Conservation (phyloP, 2,888 invertebrate species). For the Eupithecia tripunctaria region DNA sequence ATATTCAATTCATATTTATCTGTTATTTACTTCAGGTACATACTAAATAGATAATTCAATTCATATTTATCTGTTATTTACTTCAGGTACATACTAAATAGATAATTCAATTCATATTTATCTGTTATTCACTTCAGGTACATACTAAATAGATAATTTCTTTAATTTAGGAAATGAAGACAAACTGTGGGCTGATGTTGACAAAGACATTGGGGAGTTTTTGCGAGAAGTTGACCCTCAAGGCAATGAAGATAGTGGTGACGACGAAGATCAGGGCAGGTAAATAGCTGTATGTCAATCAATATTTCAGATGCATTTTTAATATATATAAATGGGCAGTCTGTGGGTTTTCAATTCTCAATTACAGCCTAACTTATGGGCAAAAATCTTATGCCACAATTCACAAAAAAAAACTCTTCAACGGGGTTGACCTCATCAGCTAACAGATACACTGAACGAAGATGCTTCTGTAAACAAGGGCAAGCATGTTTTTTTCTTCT, state of each 20-base stretch:
- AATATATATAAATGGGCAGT: neutral
- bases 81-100: too few species aligned
- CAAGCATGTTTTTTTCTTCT: neutral
- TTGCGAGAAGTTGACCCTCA: conserved; percentile 88
- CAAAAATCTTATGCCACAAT: neutral
- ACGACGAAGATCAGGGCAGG: conserved; percentile 86
- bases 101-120: too few species aligned
- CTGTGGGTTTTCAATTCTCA: neutral
- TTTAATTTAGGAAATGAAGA: conserved; percentile 81
- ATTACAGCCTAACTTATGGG: neutral
- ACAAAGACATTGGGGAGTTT: conserved; percentile 91
- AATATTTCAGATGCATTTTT: neutral
- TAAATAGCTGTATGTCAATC: conserved; percentile 46
- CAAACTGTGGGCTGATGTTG: conserved; percentile 92
- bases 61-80: too few species aligned
- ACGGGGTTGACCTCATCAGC: neutral
- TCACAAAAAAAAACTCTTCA: neutral
- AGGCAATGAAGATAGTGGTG: conserved; percentile 89
- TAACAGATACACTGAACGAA: neutral
- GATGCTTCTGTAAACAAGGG: neutral
- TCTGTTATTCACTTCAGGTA: neutral
- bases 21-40: too few species aligned
- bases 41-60: too few species aligned
- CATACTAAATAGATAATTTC: neutral
- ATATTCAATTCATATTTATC: too few species aligned